Percentiles rank a stretch among this genome's conserved stretches.
Conservation (phyloP, 1,140 invertebrate genomes). For the Drosophila mojavensis region DNA sequence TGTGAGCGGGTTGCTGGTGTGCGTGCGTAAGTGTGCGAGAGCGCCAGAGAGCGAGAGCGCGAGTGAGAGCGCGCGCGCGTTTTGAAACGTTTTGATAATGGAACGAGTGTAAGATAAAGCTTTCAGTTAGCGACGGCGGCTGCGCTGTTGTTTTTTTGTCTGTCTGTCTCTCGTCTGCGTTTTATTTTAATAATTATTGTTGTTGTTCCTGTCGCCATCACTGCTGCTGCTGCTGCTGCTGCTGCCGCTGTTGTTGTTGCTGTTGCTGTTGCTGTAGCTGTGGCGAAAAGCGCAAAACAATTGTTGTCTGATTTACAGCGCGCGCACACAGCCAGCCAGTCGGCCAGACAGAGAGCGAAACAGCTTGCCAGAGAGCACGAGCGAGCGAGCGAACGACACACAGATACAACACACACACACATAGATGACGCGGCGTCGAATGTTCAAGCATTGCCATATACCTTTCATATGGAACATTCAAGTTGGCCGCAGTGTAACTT, state of each 20-base stretch:
- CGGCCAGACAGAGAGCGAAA: slow-evolving; percentile 7
- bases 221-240: slow-evolving; percentile 22
- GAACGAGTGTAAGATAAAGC: slow-evolving; percentile 9
- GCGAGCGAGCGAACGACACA: background rate
- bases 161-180: slow-evolving; percentile 46
- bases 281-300: slow-evolving; percentile 53
- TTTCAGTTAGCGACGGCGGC: slow-evolving; percentile 29
- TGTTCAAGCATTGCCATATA: slow-evolving; percentile 43
- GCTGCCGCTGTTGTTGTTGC: slow-evolving; percentile 9
- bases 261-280: slow-evolving; percentile 31
- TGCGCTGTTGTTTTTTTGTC: slow-evolving; percentile 39
- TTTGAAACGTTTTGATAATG: slow-evolving; percentile 32
- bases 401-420: background rate
- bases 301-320: slow-evolving; percentile 57
- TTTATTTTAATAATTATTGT: slow-evolving; percentile 51
- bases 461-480: slow-evolving; percentile 40
- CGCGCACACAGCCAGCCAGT: slow-evolving; percentile 23
- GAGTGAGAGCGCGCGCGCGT: slow-evolving; percentile 7
- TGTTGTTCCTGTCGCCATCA: background rate
- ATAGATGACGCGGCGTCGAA: slow-evolving; percentile 14
- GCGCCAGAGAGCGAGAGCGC: background rate
- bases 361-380: slow-evolving; percentile 7
- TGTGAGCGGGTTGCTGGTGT: slow-evolving; percentile 22
- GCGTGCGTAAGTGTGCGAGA: slow-evolving; percentile 25
- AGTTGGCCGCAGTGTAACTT: slow-evolving; percentile 54